Conservation (phyloP, 2,888 invertebrate genomes). For the Ethmia dodecea region DNA sequence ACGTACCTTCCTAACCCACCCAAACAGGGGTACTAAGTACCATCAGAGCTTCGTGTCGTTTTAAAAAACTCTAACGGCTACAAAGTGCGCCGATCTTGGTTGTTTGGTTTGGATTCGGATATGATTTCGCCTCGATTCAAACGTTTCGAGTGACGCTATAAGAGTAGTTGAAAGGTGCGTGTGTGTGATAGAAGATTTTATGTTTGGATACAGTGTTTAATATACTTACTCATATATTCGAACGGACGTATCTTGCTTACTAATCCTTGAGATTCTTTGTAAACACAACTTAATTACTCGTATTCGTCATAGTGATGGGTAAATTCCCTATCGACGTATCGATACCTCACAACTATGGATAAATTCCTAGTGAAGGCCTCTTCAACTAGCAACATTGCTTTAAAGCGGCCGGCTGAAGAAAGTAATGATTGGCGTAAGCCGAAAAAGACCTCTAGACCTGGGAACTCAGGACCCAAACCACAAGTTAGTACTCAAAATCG, state of each 20-base stretch:
- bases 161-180: conserved; percentile 11
- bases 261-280: no score
- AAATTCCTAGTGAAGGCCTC: background rate
- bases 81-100: conserved; percentile 30
- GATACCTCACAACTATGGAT: background rate
- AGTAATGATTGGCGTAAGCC: background rate
- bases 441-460: background rate
- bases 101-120: conserved; percentile 24
- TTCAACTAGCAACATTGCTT: background rate
- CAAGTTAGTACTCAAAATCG: background rate
- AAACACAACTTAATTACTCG: no score
- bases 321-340: background rate
- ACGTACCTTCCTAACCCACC: background rate
- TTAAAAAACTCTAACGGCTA: conserved; percentile 23
- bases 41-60: conserved; percentile 32
- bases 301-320: background rate
- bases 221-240: no score
- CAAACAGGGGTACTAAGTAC: conserved; percentile 32
- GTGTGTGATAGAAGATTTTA: no score
- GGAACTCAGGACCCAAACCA: no score
- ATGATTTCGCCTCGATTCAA: conserved; percentile 18
- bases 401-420: background rate
- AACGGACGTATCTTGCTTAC: no score
- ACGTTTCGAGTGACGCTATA: conserved; percentile 9
- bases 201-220: no score